These are phyloP conservation scores for Pomatostomus ruficeps DNA, from an alignment of 2,113 vertebrate genomes.

Conservation along the genomic window DNA sequence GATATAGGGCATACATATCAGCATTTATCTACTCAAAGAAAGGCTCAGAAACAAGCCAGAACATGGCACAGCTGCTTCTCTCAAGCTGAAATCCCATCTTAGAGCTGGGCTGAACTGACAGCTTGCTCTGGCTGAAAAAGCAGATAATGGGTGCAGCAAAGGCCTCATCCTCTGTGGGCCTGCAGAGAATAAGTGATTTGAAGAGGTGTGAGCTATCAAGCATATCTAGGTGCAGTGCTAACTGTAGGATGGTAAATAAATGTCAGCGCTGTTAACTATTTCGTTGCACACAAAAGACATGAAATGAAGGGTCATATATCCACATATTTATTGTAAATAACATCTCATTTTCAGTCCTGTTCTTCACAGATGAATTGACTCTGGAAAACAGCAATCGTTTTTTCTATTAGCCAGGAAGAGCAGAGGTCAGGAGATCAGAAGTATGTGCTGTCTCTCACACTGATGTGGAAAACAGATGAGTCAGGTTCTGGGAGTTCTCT, in stretches of 20 bases:
- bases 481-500: not conserved
- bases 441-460: accelerated
- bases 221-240: not conserved
- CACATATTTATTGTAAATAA: not conserved
- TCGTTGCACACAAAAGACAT: not conserved
- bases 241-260: not conserved
- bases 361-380: not conserved
- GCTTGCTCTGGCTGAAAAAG: not conserved
- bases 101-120: not conserved
- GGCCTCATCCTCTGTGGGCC: not conserved
- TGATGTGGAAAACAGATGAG: not conserved
- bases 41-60: not conserved
- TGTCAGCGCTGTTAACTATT: not conserved
- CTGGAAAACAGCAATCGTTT: not conserved
- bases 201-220: not conserved
- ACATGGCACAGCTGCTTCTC: not conserved
- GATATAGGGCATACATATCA: not conserved
- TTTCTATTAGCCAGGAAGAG: not conserved
- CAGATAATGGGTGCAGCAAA: not conserved
- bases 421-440: not conserved
- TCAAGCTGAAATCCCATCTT: not conserved
- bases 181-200: not conserved
- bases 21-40: not conserved
- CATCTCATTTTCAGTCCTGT: not conserved
- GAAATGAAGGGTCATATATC: not conserved